Percentiles rank a stretch among this genome's conserved stretches.
These are phyloP conservation scores for Callipepla squamata DNA, from an alignment of 2,113 vertebrate genomes.

Conservation along the genomic window DNA sequence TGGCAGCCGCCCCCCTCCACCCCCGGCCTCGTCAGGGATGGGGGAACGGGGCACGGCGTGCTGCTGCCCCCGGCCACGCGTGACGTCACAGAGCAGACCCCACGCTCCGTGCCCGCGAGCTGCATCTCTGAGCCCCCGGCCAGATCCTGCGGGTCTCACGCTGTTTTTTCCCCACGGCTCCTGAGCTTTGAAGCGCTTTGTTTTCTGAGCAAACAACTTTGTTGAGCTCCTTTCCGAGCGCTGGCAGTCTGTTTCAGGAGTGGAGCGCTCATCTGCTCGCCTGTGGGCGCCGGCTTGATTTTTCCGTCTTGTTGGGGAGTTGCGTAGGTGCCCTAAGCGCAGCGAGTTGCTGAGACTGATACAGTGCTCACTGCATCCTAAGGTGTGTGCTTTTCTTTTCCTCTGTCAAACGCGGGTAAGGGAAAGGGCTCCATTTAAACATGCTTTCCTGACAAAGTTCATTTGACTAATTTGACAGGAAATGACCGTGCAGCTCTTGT, in stretches of 20 bases:
- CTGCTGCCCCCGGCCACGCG: background rate
- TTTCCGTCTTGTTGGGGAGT: background rate
- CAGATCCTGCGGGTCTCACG: background rate
- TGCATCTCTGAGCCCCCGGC: background rate
- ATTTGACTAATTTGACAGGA: background rate
- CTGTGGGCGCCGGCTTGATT: background rate
- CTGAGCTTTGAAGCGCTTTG: background rate
- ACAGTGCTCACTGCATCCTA: too few species aligned
- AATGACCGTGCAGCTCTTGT: background rate
- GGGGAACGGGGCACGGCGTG: too few species aligned
- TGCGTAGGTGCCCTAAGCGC: background rate
- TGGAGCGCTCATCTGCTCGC: background rate
- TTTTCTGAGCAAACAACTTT: background rate
- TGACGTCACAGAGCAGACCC: too few species aligned
- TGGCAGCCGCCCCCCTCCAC: too few species aligned
- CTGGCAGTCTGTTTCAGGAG: background rate
- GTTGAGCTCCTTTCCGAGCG: background rate
- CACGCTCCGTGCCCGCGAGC: too few species aligned
- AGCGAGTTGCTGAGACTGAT: background rate
- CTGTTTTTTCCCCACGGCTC: background rate
- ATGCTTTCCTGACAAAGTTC: background rate
- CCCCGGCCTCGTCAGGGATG: background rate
- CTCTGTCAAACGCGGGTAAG: background rate
- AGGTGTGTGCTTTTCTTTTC: background rate
- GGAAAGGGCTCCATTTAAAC: background rate